phyloP scores from a whole-genome alignment of 2,797 vertebrate genomes.

The Myotis myotis region DNA sequence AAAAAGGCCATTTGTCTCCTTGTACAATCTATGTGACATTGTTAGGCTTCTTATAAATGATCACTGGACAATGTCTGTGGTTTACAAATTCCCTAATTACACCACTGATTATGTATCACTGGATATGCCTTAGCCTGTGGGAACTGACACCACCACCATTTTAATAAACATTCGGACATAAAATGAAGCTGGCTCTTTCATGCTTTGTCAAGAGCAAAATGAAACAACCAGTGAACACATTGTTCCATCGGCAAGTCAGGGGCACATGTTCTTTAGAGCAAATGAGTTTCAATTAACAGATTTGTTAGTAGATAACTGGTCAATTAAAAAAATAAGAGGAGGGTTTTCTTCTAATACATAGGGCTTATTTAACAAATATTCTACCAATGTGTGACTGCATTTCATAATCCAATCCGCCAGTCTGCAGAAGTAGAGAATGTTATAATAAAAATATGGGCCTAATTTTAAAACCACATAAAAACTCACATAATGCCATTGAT shows the following conservation, averaged over 20 bases:
- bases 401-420: not conserved
- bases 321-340: slow-evolving; percentile 30
- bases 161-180: slow-evolving; percentile 63
- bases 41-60: not conserved
- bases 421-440: not conserved
- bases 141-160: slow-evolving; percentile 36
- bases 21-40: slow-evolving; percentile 38
- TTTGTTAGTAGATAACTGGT: slow-evolving; percentile 63
- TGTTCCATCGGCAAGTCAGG: slow-evolving; percentile 18
- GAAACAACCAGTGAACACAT: slow-evolving; percentile 59
- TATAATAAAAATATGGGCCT: slow-evolving; percentile 31
- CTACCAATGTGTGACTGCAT: not conserved
- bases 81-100: slow-evolving; percentile 79
- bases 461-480: slow-evolving; percentile 45
- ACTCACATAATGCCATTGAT: not conserved
- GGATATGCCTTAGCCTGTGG: slow-evolving; percentile 41
- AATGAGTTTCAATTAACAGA: slow-evolving; percentile 70
- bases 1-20: slow-evolving; percentile 64
- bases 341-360: not conserved
- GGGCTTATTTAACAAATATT: not conserved
- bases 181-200: slow-evolving; percentile 59
- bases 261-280: slow-evolving; percentile 32
- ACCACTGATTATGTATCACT: slow-evolving; percentile 61
- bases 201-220: slow-evolving; percentile 65
- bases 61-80: slow-evolving; percentile 42